Evolutionary conservation across 2,888 invertebrate species (phyloP), one percentile per base, ranked within the genome.

Genomic region (Leucophora obtusa): DNA sequence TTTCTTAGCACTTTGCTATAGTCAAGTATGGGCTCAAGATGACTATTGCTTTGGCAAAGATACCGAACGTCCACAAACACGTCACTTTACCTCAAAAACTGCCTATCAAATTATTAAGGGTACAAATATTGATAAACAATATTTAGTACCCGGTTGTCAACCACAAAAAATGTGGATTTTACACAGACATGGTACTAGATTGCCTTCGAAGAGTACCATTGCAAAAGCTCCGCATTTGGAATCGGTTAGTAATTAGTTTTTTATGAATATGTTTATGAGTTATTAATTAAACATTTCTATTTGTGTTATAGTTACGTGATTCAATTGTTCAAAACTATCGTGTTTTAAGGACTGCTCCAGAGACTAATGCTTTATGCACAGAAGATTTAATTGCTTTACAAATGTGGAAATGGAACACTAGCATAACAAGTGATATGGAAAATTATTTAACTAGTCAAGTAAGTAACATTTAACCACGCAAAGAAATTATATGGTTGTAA

Each of bases 91-190:
- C 10, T 93, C 94, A 6, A 96, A 95, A 90, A 96, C 96, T 0
- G 93, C 95, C 0, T 96, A 96, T 87, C 92, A 94, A 84, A 93
- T 94, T 84, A 92, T 93, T 15, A 93, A 92, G 80, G 92, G 93
- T 54, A 92, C 93, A 47, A 91, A 92, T 73, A 84, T 86, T 15
- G 91, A 91, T 0, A 92, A 91, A 79, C 92, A 92, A 72, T 93
- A 94, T 82, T 91, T 92, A 66, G 92, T 95, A 51, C 93, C 93
- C 84, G 93, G 93, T 84, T 96, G 96, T 85, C 91, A 92, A 76
- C 93, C 96, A 0, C 89, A 92, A 1, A 95, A 95, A 83, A 92
- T 95, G 76, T 96, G 95, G 95, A 91, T 94, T 85, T 87, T 94
- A 59, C 92, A 92, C 83, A 92, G 95, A 4, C 94, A 95, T 84